These are phyloP conservation scores for Xyrichtys novacula DNA, from an alignment of 2,797 vertebrate genomes.

Conservation along the genomic window DNA sequence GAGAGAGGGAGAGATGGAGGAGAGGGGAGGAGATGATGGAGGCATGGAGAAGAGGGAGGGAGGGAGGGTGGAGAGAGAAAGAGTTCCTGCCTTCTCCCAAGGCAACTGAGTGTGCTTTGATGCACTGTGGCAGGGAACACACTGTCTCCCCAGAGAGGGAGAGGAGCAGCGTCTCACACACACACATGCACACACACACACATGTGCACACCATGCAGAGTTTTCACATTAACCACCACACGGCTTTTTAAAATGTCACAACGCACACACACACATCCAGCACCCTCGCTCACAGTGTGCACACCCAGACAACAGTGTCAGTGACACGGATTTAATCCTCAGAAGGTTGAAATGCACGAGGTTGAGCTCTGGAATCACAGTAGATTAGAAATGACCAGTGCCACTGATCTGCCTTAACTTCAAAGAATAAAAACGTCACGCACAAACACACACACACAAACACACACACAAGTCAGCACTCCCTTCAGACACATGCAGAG, in stretches of 20 bases:
- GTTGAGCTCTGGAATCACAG: conserved; percentile 63
- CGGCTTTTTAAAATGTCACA: conserved; percentile 72
- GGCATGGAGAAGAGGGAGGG: conserved; percentile 10
- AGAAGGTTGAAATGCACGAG: conserved; percentile 66
- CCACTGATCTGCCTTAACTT: conserved; percentile 53
- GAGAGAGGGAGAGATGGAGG: conserved; percentile 40
- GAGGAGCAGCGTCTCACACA: conserved; percentile 46
- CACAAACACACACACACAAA: not conserved
- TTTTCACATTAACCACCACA: conserved; percentile 59
- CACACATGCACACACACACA: conserved; percentile 51
- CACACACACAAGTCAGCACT: conserved; percentile 29
- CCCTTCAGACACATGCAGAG: conserved; percentile 32
- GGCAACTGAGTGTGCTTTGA: conserved; percentile 83
- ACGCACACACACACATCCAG: conserved; percentile 26
- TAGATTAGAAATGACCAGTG: conserved; percentile 72
- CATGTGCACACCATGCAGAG: conserved; percentile 44
- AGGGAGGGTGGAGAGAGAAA: conserved; percentile 21
- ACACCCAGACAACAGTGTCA: conserved; percentile 36
- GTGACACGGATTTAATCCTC: conserved; percentile 77
- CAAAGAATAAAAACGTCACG: conserved; percentile 21
- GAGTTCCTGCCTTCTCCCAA: conserved; percentile 75
- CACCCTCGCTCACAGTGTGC: conserved; percentile 4
- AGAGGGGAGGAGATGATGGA: conserved; percentile 38
- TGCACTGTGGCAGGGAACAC: conserved; percentile 85
- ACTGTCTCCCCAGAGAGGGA: conserved; percentile 80